A percentile compares a stretch with the other conserved stretches of the same genome.
These are phyloP conservation scores for Nyctibius bracteatus DNA, from an alignment of 2,113 vertebrate genomes.

Conservation along the genomic window DNA sequence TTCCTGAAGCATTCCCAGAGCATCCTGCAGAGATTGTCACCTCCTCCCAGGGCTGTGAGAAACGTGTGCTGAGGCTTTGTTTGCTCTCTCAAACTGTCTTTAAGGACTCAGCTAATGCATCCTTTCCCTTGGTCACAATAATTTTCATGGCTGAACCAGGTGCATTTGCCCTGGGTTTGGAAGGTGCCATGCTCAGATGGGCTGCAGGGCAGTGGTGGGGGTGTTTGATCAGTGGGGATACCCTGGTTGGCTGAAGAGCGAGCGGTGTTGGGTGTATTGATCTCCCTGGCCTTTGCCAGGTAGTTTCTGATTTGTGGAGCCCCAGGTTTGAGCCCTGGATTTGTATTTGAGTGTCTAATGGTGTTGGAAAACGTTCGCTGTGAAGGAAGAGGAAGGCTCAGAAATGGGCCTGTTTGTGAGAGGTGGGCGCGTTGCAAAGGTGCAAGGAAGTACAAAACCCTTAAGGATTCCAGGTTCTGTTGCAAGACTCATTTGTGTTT, in stretches of 20 bases:
- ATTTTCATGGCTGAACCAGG: neutral
- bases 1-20: conserved; percentile 3
- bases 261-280: neutral
- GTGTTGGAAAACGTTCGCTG: neutral
- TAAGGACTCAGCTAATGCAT: neutral
- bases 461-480: neutral
- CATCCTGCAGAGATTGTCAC: neutral
- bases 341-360: neutral
- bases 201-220: neutral
- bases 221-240: neutral
- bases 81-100: neutral
- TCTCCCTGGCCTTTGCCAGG: neutral
- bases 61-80: neutral
- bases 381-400: neutral
- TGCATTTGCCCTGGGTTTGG: neutral
- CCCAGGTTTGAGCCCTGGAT: neutral
- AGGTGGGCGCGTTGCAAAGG: accelerated
- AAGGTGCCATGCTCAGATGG: neutral
- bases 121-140: neutral
- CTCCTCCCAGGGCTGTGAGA: neutral
- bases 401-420: neutral
- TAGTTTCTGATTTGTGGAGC: neutral
- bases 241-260: neutral
- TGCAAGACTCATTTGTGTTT: neutral
- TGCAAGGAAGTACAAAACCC: neutral